Base-by-base conservation (phyloP, 1,140 invertebrate genomes). In the Megathymus violae region DNA sequence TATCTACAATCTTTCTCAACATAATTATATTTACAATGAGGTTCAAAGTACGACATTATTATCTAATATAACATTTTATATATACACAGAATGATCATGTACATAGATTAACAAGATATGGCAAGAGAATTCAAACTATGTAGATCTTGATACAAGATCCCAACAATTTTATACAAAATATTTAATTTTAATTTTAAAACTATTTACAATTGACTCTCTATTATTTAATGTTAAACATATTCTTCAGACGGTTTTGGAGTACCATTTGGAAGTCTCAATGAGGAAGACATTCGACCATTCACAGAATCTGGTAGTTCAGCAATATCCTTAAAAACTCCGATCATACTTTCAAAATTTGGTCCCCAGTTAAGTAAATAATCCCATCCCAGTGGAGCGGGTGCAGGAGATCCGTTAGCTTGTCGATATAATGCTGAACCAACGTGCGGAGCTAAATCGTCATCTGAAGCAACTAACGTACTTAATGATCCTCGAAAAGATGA, bases 251-350 rank as follows among this genome's bases (percentile, higher is more conserved):
- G 94, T 87, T 96, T 96, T 46, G 94, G 93, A 58, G 94, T 94
- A 74, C 91, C 94, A 52, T 94, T 93, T 54, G 95, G 94, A 66
- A 95, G 92, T 89, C 95, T 91, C 67, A 95, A 81, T 58, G 92
- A 93, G 72, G 93, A 92, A 74, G 94, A 92, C 86, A 92, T 93
- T 65, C 94, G 89, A 51, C 92, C 93, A 79, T 93, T 95, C 36
- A 95, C 93, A 59, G 94, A 94, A 82, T 98, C 97, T 0, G 97
- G 97, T 67, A 99, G 89, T 90, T 98, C 96, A 10, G 97, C 97
- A 75, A 99, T 99, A 85, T 99, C 98, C 91, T 97, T 98, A 78
- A 99, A 99, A 34, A 99, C 97, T 0, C 97, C 97, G 44, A 98
- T 97, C 75, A 99, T 93, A 82, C 96, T 98, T 85, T 98, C 96